phyloP scores from a whole-genome alignment of 2,797 vertebrate genomes.

The Adrianichthys oophorus region DNA sequence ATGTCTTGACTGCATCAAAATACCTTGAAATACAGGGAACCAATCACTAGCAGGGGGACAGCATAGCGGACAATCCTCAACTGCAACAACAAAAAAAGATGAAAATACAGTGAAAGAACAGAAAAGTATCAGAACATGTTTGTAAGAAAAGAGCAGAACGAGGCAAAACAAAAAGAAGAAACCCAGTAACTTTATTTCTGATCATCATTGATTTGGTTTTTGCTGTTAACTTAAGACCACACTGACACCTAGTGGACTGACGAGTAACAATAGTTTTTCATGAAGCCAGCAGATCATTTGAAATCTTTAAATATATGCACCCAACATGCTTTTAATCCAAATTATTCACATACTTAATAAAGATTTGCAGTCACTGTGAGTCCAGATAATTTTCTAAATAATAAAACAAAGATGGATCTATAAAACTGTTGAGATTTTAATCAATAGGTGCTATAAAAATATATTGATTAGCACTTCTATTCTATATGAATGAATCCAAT shows the following conservation, averaged over 20 bases:
- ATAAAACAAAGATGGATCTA: too few species aligned
- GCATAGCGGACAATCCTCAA: conserved; percentile 82
- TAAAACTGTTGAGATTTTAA: too few species aligned
- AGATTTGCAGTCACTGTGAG: too few species aligned
- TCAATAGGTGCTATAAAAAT: background rate
- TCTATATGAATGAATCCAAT: background rate
- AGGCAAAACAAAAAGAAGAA: conserved; percentile 31
- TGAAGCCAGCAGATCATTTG: conserved; percentile 3
- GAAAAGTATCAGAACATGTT: conserved; percentile 12
- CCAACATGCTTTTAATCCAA: background rate
- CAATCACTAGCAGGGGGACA: conserved; percentile 79
- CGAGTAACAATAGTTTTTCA: background rate
- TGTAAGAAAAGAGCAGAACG: conserved; percentile 20
- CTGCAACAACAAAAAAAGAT: conserved; percentile 68
- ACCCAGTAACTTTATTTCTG: conserved; percentile 15
- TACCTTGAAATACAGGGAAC: conserved; percentile 90
- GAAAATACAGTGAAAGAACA: conserved; percentile 22
- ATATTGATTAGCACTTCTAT: conserved; percentile 1
- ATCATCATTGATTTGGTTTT: conserved; percentile 19
- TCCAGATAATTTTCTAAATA: too few species aligned
- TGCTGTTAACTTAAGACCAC: conserved; percentile 54
- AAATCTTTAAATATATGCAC: background rate
- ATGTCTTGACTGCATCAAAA: conserved; percentile 27
- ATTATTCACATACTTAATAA: background rate
- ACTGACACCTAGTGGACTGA: conserved; percentile 79